Evolutionary conservation across 2,797 vertebrate genomes (phyloP).

Genomic region (Helostoma temminkii): DNA sequence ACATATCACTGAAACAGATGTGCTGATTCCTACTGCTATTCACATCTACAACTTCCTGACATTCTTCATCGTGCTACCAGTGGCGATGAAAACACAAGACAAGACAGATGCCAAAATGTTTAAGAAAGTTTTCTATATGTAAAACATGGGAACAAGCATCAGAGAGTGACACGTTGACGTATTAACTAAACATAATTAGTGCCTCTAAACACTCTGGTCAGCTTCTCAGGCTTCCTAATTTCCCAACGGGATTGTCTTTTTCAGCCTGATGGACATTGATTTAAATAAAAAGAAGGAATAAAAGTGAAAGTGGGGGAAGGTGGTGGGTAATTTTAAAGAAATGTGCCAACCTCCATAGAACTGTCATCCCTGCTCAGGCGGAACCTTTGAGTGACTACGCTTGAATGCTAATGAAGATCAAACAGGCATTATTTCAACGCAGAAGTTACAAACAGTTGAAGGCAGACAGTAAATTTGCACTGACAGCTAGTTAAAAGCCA

Average conservation of each 20-base stretch:
- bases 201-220: conserved; percentile 62
- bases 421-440: conserved; percentile 15
- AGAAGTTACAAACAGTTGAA: conserved; percentile 1
- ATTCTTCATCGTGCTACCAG: conserved; percentile 10
- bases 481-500: conserved; percentile 21
- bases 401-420: conserved; percentile 55
- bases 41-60: conserved; percentile 35
- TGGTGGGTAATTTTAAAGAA: conserved; percentile 33
- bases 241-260: conserved; percentile 62
- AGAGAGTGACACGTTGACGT: conserved; percentile 54
- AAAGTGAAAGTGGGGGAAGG: not conserved
- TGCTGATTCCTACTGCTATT: conserved; percentile 2
- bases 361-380: conserved; percentile 56
- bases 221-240: conserved; percentile 61
- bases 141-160: conserved; percentile 35
- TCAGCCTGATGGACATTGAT: conserved; percentile 62
- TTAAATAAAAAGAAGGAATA: conserved; percentile 36
- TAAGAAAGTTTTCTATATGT: conserved; percentile 20
- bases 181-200: conserved; percentile 75
- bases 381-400: conserved; percentile 26
- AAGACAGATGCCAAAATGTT: conserved; percentile 16
- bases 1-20: conserved; percentile 37
- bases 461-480: conserved; percentile 12
- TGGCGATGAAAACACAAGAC: not conserved
- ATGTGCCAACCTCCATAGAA: conserved; percentile 31